These are phyloP conservation scores for Pseudococcus longispinus DNA, from an alignment of 2,888 invertebrate species.

Conservation along the genomic window DNA sequence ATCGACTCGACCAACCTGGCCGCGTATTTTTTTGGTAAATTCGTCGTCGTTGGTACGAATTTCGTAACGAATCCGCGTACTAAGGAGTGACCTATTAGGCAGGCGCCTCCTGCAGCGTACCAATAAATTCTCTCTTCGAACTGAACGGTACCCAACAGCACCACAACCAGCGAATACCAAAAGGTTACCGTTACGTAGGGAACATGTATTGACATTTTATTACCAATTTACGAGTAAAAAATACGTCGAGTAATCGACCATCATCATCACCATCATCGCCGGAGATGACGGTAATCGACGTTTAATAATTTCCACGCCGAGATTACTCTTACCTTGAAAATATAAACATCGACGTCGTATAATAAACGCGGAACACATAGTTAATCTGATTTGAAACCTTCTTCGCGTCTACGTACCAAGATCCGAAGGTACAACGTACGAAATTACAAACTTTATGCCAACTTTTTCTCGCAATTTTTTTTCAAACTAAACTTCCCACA, in stretches of 20 bases:
- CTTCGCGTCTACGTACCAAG: not conserved
- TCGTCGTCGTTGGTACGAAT: not conserved
- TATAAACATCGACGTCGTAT: not conserved
- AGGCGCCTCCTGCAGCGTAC: slow-evolving; percentile 4
- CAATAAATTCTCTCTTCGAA: not conserved
- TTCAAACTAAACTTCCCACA: not conserved
- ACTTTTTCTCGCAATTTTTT: not conserved
- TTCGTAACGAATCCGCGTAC: not conserved
- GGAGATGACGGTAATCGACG: not conserved
- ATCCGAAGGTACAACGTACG: not conserved
- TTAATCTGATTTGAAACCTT: not conserved
- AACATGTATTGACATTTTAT: not conserved
- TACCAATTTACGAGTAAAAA: not conserved
- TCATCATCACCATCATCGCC: not conserved
- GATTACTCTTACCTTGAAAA: not conserved
- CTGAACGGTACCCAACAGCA: not conserved
- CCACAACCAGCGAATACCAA: not conserved
- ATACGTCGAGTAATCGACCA: not conserved
- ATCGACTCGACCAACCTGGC: not conserved
- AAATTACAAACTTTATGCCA: not conserved
- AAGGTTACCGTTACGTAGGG: not conserved
- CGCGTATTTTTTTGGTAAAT: not conserved
- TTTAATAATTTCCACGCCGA: not conserved
- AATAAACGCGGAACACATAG: not conserved
- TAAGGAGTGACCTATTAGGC: not conserved